Conservation (phyloP, 1,140 invertebrate species). For the Pogonomyrmex californicus region DNA sequence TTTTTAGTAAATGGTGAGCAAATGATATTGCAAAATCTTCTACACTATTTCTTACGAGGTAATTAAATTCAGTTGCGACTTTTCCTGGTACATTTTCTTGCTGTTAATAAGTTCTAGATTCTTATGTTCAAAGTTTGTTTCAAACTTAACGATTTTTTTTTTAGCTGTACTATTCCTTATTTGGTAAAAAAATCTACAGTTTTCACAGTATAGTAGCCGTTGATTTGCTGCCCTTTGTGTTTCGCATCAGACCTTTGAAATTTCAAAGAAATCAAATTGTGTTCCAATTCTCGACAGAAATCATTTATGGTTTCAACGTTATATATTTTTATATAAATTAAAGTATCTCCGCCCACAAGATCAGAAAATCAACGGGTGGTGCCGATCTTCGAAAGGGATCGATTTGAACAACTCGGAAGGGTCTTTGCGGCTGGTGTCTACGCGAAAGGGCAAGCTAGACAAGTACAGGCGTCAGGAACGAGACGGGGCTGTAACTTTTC, state of each 20-base stretch:
- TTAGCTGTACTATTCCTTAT: background rate
- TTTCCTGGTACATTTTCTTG: constrained; percentile 15
- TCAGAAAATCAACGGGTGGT: constrained; percentile 36
- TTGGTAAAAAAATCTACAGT: background rate
- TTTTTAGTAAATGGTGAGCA: constrained; percentile 1
- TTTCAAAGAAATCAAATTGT: constrained; percentile 20
- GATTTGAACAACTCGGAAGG: constrained; percentile 54
- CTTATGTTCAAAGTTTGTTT: constrained; percentile 55
- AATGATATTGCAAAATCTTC: constrained; percentile 1
- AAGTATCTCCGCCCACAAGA: constrained; percentile 64
- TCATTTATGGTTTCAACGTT: constrained; percentile 57
- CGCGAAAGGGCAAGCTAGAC: constrained; percentile 59
- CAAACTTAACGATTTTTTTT: constrained; percentile 27
- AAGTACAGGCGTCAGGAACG: constrained; percentile 54
- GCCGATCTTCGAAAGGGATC: constrained; percentile 28
- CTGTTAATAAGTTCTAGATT: constrained; percentile 67
- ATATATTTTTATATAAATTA: constrained; percentile 68
- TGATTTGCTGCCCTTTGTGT: background rate
- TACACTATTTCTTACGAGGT: constrained; percentile 30
- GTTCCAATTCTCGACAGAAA: background rate
- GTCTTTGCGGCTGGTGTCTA: constrained; percentile 55
- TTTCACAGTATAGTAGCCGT: background rate
- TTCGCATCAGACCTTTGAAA: background rate
- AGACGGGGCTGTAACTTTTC: constrained; percentile 79
- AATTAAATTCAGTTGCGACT: constrained; percentile 56